Conservation (phyloP, 2,797 vertebrate species). For the Hypotaenidia philippensis region DNA sequence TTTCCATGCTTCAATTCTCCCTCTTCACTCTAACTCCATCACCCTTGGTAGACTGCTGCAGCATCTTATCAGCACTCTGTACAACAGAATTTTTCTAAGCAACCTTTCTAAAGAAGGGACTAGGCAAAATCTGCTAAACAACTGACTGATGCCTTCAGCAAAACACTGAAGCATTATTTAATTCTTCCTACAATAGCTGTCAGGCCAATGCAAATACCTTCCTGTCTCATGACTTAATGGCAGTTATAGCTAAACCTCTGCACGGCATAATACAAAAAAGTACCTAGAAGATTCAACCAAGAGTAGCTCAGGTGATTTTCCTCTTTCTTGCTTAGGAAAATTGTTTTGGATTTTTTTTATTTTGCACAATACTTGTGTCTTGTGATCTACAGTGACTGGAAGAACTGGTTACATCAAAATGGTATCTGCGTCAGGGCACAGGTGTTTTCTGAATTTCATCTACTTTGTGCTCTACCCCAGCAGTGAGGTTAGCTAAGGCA, state of each 20-base stretch:
- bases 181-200: neutral
- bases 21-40: neutral
- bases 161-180: neutral
- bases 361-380: neutral
- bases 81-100: neutral
- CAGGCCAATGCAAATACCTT: neutral
- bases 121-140: neutral
- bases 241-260: neutral
- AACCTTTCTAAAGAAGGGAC: neutral
- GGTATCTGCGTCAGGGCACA: neutral
- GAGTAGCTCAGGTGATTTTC: neutral
- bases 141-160: neutral
- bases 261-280: neutral
- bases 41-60: neutral
- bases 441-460: neutral
- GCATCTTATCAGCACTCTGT: neutral
- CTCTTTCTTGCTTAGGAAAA: neutral
- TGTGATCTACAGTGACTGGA: neutral
- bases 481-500: neutral
- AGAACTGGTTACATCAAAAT: neutral
- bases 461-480: neutral
- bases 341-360: neutral
- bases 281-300: fast-evolving
- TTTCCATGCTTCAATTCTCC: neutral
- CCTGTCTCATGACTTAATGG: neutral